Evolutionary conservation across 2,888 invertebrate species (phyloP).

Genomic region (Platycnemis pennipes): DNA sequence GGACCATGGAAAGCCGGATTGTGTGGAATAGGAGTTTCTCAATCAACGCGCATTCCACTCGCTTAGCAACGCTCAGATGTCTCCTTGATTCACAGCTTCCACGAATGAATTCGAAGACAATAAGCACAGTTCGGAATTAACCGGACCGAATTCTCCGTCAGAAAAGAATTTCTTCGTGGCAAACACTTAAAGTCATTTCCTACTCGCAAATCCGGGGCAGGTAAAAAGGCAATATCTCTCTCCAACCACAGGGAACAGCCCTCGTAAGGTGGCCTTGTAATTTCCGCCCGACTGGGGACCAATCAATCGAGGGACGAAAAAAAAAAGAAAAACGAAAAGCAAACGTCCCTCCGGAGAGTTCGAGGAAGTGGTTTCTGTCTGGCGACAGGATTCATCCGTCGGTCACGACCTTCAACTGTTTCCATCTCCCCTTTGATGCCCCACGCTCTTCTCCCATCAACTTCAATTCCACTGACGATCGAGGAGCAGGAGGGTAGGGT

Average conservation of each 20-base stretch:
- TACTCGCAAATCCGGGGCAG: not conserved
- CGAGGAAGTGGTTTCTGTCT: not conserved
- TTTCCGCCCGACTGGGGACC: not conserved
- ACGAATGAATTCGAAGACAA: not conserved
- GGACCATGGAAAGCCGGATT: too few species aligned
- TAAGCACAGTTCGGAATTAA: not conserved
- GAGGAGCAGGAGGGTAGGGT: not conserved
- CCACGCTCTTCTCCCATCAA: not conserved
- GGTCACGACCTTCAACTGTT: constrained; percentile 7
- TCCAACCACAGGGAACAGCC: not conserved
- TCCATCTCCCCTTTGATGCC: not conserved
- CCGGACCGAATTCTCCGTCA: not conserved
- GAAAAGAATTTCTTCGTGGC: not conserved
- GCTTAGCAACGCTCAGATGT: too few species aligned
- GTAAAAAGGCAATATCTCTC: not conserved
- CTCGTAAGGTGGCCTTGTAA: not conserved
- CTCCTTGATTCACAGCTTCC: too few species aligned
- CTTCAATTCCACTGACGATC: not conserved
- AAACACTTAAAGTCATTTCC: not conserved
- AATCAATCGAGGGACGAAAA: constrained; percentile 4
- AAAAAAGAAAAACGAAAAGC: not conserved
- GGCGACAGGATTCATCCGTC: not conserved
- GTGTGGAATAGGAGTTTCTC: too few species aligned
- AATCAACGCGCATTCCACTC: too few species aligned
- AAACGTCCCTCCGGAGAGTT: not conserved